These are phyloP conservation scores for Dryobota labecula DNA, from an alignment of 2,888 invertebrate genomes.

Conservation along the genomic window DNA sequence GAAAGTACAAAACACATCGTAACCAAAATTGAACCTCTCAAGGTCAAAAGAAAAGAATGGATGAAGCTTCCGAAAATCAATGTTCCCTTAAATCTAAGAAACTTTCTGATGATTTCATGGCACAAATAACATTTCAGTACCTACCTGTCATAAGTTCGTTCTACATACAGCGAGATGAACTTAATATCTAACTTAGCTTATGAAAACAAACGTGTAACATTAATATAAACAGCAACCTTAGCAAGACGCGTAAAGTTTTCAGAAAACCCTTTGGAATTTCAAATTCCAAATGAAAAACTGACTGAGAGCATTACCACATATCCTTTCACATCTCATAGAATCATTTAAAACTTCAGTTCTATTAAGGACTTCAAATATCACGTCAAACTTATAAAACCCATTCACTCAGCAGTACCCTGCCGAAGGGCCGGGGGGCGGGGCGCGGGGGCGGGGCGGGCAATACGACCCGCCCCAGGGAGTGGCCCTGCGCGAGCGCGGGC, in stretches of 20 bases:
- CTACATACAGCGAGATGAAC: background rate
- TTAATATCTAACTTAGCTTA: background rate
- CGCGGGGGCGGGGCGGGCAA: constrained; percentile 72
- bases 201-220: background rate
- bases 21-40: background rate
- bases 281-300: background rate
- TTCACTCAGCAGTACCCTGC: constrained; percentile 48
- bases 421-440: constrained; percentile 72
- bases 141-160: background rate
- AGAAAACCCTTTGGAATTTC: constrained; percentile 9
- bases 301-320: background rate
- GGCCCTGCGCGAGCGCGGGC: constrained; percentile 79
- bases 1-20: background rate
- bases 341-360: background rate
- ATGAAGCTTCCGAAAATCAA: background rate
- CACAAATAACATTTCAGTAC: no score
- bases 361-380: constrained; percentile 24
- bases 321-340: background rate
- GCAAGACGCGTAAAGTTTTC: background rate
- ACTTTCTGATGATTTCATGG: background rate
- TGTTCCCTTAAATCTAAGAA: background rate
- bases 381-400: constrained; percentile 26
- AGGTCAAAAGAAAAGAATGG: background rate
- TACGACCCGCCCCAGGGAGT: constrained; percentile 76
- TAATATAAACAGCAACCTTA: background rate